These are phyloP conservation scores for Xenus cinereus DNA, from an alignment of 2,113 vertebrate genomes.

Conservation along the genomic window DNA sequence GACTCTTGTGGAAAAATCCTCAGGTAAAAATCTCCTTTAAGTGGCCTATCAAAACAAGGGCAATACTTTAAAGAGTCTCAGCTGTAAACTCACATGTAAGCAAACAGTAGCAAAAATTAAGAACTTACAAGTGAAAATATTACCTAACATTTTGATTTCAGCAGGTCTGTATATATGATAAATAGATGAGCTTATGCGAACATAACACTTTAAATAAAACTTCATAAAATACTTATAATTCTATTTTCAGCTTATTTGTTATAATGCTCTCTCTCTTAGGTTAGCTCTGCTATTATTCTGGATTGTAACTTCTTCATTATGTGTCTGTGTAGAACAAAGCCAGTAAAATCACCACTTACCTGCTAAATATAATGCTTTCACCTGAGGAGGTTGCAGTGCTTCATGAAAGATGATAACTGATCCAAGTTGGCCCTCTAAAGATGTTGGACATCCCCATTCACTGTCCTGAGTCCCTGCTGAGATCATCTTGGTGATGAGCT, in stretches of 20 bases:
- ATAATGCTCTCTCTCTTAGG: not conserved
- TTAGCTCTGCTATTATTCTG: not conserved
- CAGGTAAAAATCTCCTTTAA: not conserved
- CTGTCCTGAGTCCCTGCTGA: conserved; percentile 97
- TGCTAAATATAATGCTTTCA: conserved; percentile 90
- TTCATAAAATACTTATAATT: not conserved
- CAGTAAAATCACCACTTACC: conserved; percentile 70
- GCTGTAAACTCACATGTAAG: not conserved
- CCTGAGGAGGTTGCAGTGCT: conserved; percentile 83
- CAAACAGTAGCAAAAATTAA: not conserved
- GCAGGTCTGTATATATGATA: not conserved
- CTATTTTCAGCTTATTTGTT: not conserved
- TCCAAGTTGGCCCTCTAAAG: conserved; percentile 92
- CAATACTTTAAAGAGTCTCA: not conserved
- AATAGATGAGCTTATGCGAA: not conserved
- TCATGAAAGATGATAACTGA: conserved; percentile 91
- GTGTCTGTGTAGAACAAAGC: not conserved
- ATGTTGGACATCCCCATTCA: conserved; percentile 97
- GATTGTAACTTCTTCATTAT: not conserved
- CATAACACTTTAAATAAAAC: not conserved
- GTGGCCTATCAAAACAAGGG: not conserved
- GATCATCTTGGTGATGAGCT: conserved; percentile 90
- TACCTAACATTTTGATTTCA: not conserved
- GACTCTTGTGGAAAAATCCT: not conserved
- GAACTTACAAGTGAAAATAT: not conserved